Evolutionary conservation across 2,113 vertebrate species (phyloP), one percentile per base, ranked within the genome.

Genomic region (Rhinoptilus africanus): DNA sequence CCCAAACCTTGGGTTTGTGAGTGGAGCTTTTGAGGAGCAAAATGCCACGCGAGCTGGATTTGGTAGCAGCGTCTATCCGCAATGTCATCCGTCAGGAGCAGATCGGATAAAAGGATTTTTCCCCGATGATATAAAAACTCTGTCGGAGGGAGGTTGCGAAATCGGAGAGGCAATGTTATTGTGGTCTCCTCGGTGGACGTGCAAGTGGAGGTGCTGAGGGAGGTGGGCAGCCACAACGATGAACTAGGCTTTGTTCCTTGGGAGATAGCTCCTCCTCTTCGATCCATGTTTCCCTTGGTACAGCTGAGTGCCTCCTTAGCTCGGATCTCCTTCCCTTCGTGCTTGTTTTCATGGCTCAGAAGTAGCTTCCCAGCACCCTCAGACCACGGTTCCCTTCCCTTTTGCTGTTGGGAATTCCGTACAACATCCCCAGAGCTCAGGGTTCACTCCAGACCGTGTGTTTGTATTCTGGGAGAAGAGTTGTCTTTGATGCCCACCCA

Each of bases 351-450:
- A 9, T 45, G n/a, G 13, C 56, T 93, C 56, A 43, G 4, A 43
- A 86, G 19, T 22, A 22, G 34, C 45, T 74, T 66, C 34, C 24
- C 19, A 17, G 18, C n/a, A 24, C 34, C 21, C 20, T 35, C 3
- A 2, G 18, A 28, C 6, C 37, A 3, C 0, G 1, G 2, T 51
- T 69, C 10, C 47, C 21, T 57, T 50, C n/a, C 19, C 47, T 57
- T 47, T 22, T 48, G 26, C 18, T 15, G 2, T 28, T 69, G 68
- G 23, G 35, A 62, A 48, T 45, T 75, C 34, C 14, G 14, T n/a
- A 24, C 30, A 34, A 45, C 22, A 14, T 43, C 47, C 15, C 5
- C 16, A 30, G 37, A 48, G 15, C 2, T 7, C 12, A 6, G 3
- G 35, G 11, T 34, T 63, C 17, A 32, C 26, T 37, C 26, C 1